Evolutionary conservation across 92 coral and sea anemone genomes (phyloP).

Genomic region (Heteractis magnifica): DNA sequence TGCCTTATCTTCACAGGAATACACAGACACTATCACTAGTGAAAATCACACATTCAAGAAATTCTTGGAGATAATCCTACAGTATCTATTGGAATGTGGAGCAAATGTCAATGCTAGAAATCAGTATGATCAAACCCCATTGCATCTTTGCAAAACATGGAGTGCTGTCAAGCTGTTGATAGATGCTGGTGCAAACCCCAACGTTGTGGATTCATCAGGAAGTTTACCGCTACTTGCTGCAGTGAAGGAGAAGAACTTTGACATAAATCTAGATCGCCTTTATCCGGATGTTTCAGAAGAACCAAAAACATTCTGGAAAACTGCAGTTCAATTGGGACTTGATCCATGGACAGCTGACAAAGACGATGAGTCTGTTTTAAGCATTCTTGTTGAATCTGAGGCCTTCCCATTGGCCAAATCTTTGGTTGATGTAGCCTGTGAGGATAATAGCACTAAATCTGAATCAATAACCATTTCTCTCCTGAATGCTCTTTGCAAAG

Average conservation of each 20-base stretch:
- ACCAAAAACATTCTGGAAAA: constrained; percentile 20
- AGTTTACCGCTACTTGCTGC: not conserved
- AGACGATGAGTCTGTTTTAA: constrained; percentile 27
- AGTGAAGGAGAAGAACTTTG: not conserved
- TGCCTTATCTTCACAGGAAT: not conserved
- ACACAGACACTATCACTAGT: not conserved
- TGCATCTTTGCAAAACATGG: constrained; percentile 23
- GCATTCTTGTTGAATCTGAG: not conserved
- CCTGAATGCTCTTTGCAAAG: constrained; percentile 3
- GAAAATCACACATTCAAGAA: not conserved
- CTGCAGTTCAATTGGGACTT: not conserved
- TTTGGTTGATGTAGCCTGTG: constrained; percentile 14
- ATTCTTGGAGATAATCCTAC: not conserved
- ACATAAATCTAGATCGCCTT: not conserved
- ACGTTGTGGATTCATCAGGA: constrained; percentile 4
- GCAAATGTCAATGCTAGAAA: constrained; percentile 10
- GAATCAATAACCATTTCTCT: not conserved
- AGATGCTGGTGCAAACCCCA: constrained; percentile 19
- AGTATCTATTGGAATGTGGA: constrained; percentile 1
- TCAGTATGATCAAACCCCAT: constrained; percentile 7
- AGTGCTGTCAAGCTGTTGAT: constrained; percentile 14
- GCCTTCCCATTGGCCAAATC: constrained; percentile 4
- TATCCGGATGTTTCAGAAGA: constrained; percentile 22
- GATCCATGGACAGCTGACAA: constrained; percentile 23
- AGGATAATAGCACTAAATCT: not conserved